Percentiles rank a stretch among this genome's conserved stretches.
Evolutionary conservation across 2,797 vertebrate species (phyloP).

Genomic region (Scyliorhinus canicula): DNA sequence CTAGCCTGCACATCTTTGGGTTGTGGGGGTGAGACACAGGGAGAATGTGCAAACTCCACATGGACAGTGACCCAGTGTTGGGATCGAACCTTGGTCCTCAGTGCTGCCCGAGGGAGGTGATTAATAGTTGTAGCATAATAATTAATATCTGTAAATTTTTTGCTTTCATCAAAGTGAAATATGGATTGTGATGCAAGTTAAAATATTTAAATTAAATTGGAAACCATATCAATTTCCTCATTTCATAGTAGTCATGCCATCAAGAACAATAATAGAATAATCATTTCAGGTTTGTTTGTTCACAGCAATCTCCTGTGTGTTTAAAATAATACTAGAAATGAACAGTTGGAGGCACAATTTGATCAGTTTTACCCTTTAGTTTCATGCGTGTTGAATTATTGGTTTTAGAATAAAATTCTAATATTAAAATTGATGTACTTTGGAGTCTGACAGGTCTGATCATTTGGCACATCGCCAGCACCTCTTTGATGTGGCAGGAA

Average conservation of each 20-base stretch:
- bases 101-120: no score
- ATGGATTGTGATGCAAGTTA: neutral
- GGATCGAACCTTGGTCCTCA: no score
- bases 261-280: neutral
- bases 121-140: neutral
- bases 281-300: neutral
- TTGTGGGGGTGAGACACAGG: no score
- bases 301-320: neutral
- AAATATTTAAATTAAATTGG: neutral
- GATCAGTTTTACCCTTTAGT: neutral
- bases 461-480: no score
- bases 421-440: neutral
- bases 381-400: neutral
- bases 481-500: neutral
- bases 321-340: constrained; percentile 2
- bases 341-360: constrained; percentile 29
- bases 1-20: no score
- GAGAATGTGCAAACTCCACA: no score
- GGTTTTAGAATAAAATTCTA: neutral
- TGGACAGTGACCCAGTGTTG: no score
- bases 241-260: no score
- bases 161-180: neutral
- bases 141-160: neutral
- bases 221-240: neutral
- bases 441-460: neutral